These are phyloP conservation scores for Drosophila rufa DNA, from an alignment of 1,140 invertebrate genomes.

Conservation along the genomic window DNA sequence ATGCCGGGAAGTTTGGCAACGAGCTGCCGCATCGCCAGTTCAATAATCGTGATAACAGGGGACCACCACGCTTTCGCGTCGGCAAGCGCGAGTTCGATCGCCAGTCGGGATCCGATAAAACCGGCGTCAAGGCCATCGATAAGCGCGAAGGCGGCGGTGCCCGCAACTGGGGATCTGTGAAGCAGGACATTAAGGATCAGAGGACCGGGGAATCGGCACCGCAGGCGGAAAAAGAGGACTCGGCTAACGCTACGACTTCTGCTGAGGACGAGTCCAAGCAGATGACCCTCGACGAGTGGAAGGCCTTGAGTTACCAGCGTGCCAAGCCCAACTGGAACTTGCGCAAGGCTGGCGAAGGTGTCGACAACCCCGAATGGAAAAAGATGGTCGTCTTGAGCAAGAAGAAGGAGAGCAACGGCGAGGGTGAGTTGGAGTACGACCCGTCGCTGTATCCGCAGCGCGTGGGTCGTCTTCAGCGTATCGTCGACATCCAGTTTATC, in stretches of 20 bases:
- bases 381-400: slow-evolving; percentile 89
- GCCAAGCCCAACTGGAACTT: slow-evolving; percentile 94
- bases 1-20: slow-evolving; percentile 84
- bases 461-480: slow-evolving; percentile 93
- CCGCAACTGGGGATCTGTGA: slow-evolving; percentile 97
- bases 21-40: slow-evolving; percentile 83
- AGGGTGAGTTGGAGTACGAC: slow-evolving; percentile 90
- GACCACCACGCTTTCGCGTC: slow-evolving; percentile 85
- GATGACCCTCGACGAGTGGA: slow-evolving; percentile 95
- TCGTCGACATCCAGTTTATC: slow-evolving; percentile 95
- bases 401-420: slow-evolving; percentile 86
- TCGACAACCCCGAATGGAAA: slow-evolving; percentile 95
- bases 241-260: slow-evolving; percentile 85
- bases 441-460: slow-evolving; percentile 93
- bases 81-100: slow-evolving; percentile 96
- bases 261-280: slow-evolving; percentile 91
- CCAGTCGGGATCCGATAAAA: slow-evolving; percentile 97
- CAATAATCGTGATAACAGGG: slow-evolving; percentile 64
- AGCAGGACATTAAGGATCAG: slow-evolving; percentile 93
- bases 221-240: slow-evolving; percentile 83
- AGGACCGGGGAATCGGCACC: slow-evolving; percentile 85
- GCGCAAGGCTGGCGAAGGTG: slow-evolving; percentile 96
- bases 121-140: slow-evolving; percentile 95
- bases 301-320: slow-evolving; percentile 90
- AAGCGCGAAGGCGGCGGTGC: slow-evolving; percentile 97